A percentile compares a stretch with the other conserved stretches of the same genome.
Evolutionary conservation across 2,113 vertebrate species (phyloP).

Genomic region (Periophthalmus modestus): DNA sequence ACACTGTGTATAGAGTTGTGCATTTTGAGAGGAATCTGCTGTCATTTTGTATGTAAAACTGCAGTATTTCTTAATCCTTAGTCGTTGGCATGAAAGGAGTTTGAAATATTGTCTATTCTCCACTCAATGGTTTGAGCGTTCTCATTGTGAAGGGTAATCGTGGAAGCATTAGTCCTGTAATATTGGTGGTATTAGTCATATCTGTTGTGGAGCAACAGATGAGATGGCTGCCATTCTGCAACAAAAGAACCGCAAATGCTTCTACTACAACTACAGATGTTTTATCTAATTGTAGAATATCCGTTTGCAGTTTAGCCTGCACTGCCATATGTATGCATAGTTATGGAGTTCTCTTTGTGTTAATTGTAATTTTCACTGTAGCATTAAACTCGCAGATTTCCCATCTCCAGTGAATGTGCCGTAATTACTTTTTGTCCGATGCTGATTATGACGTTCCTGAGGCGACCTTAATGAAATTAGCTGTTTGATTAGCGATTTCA

Average conservation of each 20-base stretch:
- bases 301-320: background rate
- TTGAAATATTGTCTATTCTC: background rate
- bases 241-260: no score
- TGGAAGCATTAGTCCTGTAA: background rate
- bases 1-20: background rate
- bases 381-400: conserved; percentile 17
- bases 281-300: background rate
- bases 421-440: conserved; percentile 39
- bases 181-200: no score
- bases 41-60: background rate
- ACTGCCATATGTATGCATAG: background rate
- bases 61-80: background rate
- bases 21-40: background rate
- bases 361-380: conserved; percentile 7
- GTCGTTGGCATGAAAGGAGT: background rate
- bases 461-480: conserved; percentile 57
- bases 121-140: background rate
- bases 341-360: conserved; percentile 14
- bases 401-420: conserved; percentile 34
- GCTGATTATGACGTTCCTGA: conserved; percentile 54
- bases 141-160: conserved; percentile 12
- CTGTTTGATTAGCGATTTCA: conserved; percentile 56
- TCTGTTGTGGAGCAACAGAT: background rate
- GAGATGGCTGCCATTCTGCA: background rate
- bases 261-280: background rate